Percentiles rank a stretch among this genome's conserved stretches.
Conservation (phyloP, 2,888 invertebrate species). For the Latheticus oryzae region DNA sequence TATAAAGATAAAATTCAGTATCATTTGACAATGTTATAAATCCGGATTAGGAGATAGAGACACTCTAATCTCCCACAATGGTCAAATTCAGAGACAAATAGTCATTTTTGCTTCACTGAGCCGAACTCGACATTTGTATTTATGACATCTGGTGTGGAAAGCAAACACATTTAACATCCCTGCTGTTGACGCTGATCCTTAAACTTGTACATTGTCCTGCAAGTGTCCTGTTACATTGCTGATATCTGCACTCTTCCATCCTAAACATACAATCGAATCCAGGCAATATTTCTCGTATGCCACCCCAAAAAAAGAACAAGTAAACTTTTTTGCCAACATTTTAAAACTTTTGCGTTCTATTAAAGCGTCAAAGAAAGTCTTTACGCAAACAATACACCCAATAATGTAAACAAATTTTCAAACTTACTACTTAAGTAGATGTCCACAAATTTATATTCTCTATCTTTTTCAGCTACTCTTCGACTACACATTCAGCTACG, state of each 20-base stretch:
- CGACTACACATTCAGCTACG: not conserved
- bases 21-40: constrained; percentile 54
- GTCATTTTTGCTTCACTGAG: constrained; percentile 60
- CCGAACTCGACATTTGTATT: constrained; percentile 59
- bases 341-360: constrained; percentile 9
- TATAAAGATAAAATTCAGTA: constrained; percentile 42
- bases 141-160: constrained; percentile 61
- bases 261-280: constrained; percentile 23
- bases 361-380: constrained; percentile 5
- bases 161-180: constrained; percentile 60
- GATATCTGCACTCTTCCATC: constrained; percentile 32
- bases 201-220: constrained; percentile 54
- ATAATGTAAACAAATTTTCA: constrained; percentile 5
- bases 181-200: constrained; percentile 58
- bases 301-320: not conserved
- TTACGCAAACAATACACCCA: not conserved
- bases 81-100: constrained; percentile 62
- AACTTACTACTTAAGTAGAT: constrained; percentile 6
- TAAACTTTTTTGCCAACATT: not conserved
- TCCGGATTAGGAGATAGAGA: constrained; percentile 58
- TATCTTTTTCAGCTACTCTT: not conserved
- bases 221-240: constrained; percentile 41
- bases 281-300: constrained; percentile 5
- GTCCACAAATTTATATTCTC: not conserved
- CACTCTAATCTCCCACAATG: constrained; percentile 61